phyloP scores from a whole-genome alignment of 2,113 vertebrate species.

The Otocyon megalotis region DNA sequence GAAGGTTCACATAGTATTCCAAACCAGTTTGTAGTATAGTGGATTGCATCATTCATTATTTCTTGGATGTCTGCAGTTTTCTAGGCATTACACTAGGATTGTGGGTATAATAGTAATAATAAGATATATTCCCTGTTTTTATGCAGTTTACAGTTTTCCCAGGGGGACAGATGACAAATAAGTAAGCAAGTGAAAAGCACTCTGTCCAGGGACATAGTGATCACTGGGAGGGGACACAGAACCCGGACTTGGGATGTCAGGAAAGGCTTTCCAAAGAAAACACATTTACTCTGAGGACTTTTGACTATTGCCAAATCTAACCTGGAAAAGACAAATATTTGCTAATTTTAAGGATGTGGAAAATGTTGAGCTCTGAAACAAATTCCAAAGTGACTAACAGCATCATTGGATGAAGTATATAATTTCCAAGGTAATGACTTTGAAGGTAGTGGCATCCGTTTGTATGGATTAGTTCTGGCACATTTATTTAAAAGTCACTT shows the following conservation, averaged over 20 bases:
- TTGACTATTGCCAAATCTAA: background rate
- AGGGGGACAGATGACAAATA: background rate
- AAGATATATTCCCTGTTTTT: background rate
- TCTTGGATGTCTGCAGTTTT: conserved; percentile 50
- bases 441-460: background rate
- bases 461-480: conserved; percentile 43
- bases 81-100: background rate
- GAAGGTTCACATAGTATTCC: background rate
- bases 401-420: background rate
- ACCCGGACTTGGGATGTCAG: background rate
- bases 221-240: background rate
- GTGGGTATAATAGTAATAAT: background rate
- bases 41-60: background rate
- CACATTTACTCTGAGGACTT: background rate
- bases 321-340: background rate
- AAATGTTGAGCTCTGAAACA: conserved; percentile 54
- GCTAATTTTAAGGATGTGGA: background rate
- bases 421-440: conserved; percentile 36
- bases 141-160: background rate
- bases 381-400: background rate
- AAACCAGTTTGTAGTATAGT: background rate
- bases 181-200: background rate
- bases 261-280: conserved; percentile 15
- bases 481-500: conserved; percentile 44
- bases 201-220: background rate